Evolutionary conservation across 2,797 vertebrate genomes (phyloP).

Genomic region (Anabacerthia variegaticeps): DNA sequence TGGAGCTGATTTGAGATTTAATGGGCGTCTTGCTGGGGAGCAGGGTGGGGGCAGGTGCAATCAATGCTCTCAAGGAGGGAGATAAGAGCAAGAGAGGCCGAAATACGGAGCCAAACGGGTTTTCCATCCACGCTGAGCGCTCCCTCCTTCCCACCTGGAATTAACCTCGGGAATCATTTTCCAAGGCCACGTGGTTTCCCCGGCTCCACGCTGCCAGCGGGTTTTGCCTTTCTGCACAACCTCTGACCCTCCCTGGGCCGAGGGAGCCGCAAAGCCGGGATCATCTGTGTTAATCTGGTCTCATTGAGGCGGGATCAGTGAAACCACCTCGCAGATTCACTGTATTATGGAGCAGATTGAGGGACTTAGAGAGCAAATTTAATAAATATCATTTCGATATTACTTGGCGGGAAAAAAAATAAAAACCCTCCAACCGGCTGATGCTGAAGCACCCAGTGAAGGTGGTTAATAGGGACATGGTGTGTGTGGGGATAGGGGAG

Average conservation of each 20-base stretch:
- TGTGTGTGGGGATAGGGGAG: neutral
- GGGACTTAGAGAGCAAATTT: slow-evolving; percentile 68
- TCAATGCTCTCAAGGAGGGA: neutral
- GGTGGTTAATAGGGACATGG: fast-evolving
- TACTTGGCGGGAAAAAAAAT: neutral
- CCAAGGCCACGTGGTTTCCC: neutral
- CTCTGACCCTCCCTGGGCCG: slow-evolving; percentile 45
- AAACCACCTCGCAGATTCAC: slow-evolving; percentile 75
- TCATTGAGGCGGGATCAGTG: slow-evolving; percentile 86
- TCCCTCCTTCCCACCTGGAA: slow-evolving; percentile 36
- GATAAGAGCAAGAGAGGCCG: neutral
- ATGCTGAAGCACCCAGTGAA: neutral
- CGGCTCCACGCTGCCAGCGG: neutral
- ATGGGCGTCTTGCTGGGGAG: slow-evolving; percentile 37
- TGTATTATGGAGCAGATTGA: slow-evolving; percentile 71
- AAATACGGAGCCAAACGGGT: neutral
- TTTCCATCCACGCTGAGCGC: neutral
- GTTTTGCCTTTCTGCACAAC: neutral
- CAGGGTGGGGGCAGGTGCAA: neutral
- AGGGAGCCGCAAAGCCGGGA: slow-evolving; percentile 81
- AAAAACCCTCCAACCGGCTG: neutral
- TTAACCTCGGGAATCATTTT: neutral
- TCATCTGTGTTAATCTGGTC: slow-evolving; percentile 89
- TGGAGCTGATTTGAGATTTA: slow-evolving; percentile 52
- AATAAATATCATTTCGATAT: slow-evolving; percentile 70